Percentiles rank a stretch among this genome's conserved stretches.
phyloP scores from a whole-genome alignment of 2,113 vertebrate genomes.

The Romanogobio albipinnatus region DNA sequence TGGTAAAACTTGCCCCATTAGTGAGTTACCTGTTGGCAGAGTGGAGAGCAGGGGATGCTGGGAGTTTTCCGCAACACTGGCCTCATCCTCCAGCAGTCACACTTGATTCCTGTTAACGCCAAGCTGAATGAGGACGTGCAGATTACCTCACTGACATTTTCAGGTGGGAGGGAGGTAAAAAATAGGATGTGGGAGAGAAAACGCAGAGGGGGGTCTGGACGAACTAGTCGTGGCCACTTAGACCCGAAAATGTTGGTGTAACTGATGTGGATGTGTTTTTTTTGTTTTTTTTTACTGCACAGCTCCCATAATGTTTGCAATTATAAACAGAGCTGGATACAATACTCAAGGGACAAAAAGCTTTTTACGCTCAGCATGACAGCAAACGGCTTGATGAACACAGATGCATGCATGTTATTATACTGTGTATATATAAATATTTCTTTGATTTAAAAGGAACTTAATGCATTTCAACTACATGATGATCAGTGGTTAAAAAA shows the following conservation, averaged over 20 bases:
- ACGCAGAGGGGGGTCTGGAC: not conserved
- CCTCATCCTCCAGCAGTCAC: slow-evolving; percentile 27
- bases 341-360: slow-evolving; percentile 15
- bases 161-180: not conserved
- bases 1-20: slow-evolving; percentile 43
- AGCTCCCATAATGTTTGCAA: not conserved
- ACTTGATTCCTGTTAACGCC: slow-evolving; percentile 12
- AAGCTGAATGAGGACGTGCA: slow-evolving; percentile 3
- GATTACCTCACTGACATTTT: slow-evolving; percentile 33
- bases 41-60: slow-evolving; percentile 37
- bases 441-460: not conserved
- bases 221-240: not conserved
- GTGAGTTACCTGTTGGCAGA: slow-evolving; percentile 44
- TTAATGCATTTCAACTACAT: not conserved
- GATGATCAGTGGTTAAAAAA: not conserved
- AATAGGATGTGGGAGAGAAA: not conserved
- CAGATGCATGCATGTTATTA: slow-evolving; percentile 12
- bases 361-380: slow-evolving; percentile 21
- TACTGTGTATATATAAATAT: not conserved
- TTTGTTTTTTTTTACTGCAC: not conserved
- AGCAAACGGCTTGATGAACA: not conserved
- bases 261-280: not conserved
- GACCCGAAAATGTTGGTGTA: not conserved
- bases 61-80: slow-evolving; percentile 40
- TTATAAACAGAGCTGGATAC: not conserved